Percentiles rank a stretch among this genome's conserved stretches.
Conservation (phyloP, 2,797 vertebrate genomes). For the Linurgus olivaceus region DNA sequence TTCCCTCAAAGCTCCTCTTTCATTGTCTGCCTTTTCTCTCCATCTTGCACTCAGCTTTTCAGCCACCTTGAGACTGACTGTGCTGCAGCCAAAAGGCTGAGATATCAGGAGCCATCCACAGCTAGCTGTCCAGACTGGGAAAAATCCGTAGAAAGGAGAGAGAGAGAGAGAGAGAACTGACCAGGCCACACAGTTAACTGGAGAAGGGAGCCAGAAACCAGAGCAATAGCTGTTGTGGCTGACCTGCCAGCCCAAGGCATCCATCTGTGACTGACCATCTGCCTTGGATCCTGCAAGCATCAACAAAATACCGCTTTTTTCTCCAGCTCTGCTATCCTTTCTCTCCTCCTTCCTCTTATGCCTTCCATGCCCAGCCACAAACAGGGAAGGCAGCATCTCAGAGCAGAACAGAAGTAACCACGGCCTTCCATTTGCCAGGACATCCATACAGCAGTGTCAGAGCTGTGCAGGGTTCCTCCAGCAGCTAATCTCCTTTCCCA, state of each 20-base stretch:
- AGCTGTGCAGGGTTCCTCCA: background rate
- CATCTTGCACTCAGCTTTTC: background rate
- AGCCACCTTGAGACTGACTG: background rate
- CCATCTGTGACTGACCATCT: conserved; percentile 66
- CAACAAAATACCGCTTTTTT: conserved; percentile 39
- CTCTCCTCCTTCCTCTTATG: background rate
- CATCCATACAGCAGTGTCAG: background rate
- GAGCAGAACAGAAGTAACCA: background rate
- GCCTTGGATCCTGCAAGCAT: conserved; percentile 28
- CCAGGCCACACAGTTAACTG: conserved; percentile 12
- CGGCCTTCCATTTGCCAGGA: accelerated
- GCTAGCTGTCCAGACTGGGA: background rate
- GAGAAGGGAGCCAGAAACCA: conserved; percentile 22
- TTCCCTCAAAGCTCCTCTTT: background rate
- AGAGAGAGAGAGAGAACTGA: background rate
- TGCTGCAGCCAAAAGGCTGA: background rate
- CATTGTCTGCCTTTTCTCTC: background rate
- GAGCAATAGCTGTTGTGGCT: background rate
- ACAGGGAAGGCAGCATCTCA: background rate
- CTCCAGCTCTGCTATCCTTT: background rate
- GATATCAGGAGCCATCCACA: background rate
- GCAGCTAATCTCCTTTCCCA: background rate
- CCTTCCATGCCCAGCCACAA: background rate
- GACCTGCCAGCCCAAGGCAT: conserved; percentile 51
- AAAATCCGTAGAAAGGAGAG: background rate